Conservation (phyloP, 2,888 invertebrate genomes). For the Apodemia hepburni region DNA sequence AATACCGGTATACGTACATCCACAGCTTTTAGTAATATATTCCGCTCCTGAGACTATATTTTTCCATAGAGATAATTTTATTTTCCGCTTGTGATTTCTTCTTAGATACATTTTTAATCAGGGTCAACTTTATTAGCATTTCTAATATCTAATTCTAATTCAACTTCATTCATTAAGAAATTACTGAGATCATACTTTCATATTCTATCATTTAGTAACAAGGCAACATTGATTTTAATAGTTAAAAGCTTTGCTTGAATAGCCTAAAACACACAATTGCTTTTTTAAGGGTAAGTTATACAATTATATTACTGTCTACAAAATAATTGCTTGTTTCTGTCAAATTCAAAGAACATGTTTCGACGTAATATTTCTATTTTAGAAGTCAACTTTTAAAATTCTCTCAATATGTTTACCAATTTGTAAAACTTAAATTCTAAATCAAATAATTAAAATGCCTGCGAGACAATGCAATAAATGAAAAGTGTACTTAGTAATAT, state of each 20-base stretch:
- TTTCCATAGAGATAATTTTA: neutral
- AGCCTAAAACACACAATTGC: conserved; percentile 1
- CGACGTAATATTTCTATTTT: too few relatives aligned
- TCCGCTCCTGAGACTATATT: neutral
- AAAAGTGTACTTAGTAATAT: neutral
- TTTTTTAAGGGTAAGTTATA: neutral
- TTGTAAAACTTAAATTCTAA: too few relatives aligned
- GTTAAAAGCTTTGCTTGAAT: neutral
- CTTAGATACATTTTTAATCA: neutral
- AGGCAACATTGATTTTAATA: conserved; percentile 7
- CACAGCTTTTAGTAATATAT: neutral
- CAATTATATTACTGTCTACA: too few relatives aligned
- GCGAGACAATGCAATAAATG: too few relatives aligned
- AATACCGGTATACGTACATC: neutral
- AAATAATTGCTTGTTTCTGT: too few relatives aligned
- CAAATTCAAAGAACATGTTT: too few relatives aligned
- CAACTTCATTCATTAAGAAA: conserved; percentile 3
- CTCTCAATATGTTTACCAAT: too few relatives aligned
- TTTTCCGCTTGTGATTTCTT: neutral
- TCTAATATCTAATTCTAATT: too few relatives aligned
- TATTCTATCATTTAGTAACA: conserved; percentile 1
- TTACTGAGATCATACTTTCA: neutral
- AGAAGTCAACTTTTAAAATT: too few relatives aligned
- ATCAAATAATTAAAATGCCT: too few relatives aligned
- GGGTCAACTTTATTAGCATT: neutral